These are phyloP conservation scores for Lineus longissimus DNA, from an alignment of 1,140 invertebrate species.

Conservation along the genomic window DNA sequence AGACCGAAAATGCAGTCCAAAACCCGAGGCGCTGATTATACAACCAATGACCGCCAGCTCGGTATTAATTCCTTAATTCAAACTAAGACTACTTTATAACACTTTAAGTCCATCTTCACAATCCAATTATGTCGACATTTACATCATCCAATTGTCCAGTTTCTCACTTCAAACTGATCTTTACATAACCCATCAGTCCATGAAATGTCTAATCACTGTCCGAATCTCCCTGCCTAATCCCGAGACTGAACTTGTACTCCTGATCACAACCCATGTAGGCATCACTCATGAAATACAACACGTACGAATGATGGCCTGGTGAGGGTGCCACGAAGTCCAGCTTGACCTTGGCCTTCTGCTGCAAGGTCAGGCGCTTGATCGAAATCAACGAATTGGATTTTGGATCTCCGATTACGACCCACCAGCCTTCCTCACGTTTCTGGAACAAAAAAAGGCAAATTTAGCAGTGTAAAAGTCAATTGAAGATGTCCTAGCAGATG, in stretches of 20 bases:
- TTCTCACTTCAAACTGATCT: no score
- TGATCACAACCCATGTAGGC: conserved; percentile 94
- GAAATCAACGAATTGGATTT: conserved; percentile 90
- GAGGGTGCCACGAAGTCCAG: conserved; percentile 90
- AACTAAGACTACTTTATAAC: no score
- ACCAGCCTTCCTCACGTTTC: conserved; percentile 99
- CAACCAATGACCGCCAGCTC: no score
- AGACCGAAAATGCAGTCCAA: no score
- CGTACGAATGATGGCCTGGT: conserved; percentile 77
- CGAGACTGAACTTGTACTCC: conserved; percentile 62
- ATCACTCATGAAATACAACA: conserved; percentile 98
- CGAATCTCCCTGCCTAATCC: conserved; percentile 64
- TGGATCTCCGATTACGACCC: conserved; percentile 97
- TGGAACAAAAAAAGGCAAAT: conserved; percentile 20
- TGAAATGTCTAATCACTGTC: conserved; percentile 46
- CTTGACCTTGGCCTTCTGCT: conserved; percentile 90
- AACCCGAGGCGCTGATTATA: no score
- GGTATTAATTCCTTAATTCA: no score
- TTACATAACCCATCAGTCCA: no score
- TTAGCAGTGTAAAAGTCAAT: background rate
- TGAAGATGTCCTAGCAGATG: background rate
- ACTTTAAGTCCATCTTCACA: no score
- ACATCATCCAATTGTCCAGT: no score
- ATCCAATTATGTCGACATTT: no score
- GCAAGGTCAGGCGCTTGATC: conserved; percentile 91